phyloP scores from a whole-genome alignment of 2,888 invertebrate species.

The Alcis repandata region DNA sequence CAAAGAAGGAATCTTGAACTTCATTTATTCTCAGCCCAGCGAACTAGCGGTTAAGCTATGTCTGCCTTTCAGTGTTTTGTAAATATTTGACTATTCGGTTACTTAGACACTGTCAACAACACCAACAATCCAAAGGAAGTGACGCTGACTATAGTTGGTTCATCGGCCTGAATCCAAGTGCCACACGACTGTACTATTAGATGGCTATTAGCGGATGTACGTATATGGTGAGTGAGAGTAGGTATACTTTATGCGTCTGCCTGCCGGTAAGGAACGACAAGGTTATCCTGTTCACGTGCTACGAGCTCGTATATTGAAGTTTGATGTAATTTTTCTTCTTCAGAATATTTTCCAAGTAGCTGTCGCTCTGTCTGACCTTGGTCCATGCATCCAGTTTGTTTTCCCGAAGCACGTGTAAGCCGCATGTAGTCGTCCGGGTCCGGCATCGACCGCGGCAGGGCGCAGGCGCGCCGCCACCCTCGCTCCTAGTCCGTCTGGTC shows the following conservation, averaged over 20 bases:
- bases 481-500: conserved; percentile 55
- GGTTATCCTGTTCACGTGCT: conserved; percentile 30
- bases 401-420: conserved; percentile 70
- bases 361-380: conserved; percentile 19
- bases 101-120: conserved; percentile 36
- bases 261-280: conserved; percentile 47
- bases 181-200: conserved; percentile 56
- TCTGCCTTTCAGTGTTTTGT: conserved; percentile 19
- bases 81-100: conserved; percentile 28
- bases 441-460: conserved; percentile 71
- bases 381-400: conserved; percentile 30
- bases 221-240: conserved; percentile 43
- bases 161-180: conserved; percentile 76
- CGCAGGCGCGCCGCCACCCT: conserved; percentile 76
- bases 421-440: conserved; percentile 67
- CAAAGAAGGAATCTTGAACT: conserved; percentile 19
- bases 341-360: not conserved
- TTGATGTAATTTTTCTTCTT: not conserved
- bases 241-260: conserved; percentile 47
- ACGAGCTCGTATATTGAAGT: not conserved
- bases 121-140: conserved; percentile 69
- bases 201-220: conserved; percentile 68
- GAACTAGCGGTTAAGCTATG: conserved; percentile 6
- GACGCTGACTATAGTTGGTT: conserved; percentile 67
- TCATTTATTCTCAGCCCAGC: not conserved